These are phyloP conservation scores for Coremacera marginata DNA, from an alignment of 2,888 invertebrate genomes.

Conservation along the genomic window DNA sequence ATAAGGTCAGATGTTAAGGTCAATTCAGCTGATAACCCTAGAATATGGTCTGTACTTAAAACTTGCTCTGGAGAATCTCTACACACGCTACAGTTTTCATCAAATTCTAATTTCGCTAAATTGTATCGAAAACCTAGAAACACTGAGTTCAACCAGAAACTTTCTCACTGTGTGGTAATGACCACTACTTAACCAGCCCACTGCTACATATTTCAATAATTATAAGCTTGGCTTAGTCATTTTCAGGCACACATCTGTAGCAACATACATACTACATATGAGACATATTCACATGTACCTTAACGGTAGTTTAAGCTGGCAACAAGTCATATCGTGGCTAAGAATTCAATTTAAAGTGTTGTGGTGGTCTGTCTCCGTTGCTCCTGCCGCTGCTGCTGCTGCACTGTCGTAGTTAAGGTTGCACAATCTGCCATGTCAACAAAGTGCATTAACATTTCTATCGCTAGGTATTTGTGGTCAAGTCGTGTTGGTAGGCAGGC, in stretches of 20 bases:
- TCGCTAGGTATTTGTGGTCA: slow-evolving; percentile 28
- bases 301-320: slow-evolving; percentile 30
- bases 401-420: slow-evolving; percentile 21
- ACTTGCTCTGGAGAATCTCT: too few species aligned
- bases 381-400: background rate
- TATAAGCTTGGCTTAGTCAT: slow-evolving; percentile 18
- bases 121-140: too few species aligned
- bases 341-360: slow-evolving; percentile 4
- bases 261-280: background rate
- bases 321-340: slow-evolving; percentile 14
- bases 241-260: slow-evolving; percentile 12
- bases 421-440: slow-evolving; percentile 13
- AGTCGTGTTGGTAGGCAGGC: slow-evolving; percentile 28
- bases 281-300: slow-evolving; percentile 5
- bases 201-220: slow-evolving; percentile 24
- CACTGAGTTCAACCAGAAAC: background rate
- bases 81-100: background rate
- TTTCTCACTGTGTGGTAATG: slow-evolving; percentile 6
- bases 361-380: background rate
- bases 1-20: too few species aligned
- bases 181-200: slow-evolving; percentile 1
- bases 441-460: slow-evolving; percentile 28
- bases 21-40: too few species aligned
- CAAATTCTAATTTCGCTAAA: too few species aligned
- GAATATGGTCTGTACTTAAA: too few species aligned